These are phyloP conservation scores for Euplexia lucipara DNA, from an alignment of 2,888 invertebrate genomes.

Conservation along the genomic window DNA sequence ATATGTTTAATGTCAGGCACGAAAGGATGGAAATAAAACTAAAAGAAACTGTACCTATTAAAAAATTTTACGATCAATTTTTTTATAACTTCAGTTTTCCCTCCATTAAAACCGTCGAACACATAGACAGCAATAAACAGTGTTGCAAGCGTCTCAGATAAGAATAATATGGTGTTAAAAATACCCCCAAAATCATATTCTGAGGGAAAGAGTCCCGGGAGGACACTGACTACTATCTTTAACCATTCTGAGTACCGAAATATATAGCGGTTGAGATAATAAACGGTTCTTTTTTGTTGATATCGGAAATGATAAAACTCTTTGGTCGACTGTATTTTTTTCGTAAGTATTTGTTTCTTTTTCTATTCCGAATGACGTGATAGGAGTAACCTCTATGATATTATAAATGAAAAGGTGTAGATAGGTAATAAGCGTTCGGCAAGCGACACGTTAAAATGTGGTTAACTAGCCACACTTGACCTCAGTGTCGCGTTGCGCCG, in stretches of 20 bases:
- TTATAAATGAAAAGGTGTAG: too few species aligned
- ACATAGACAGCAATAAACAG: slow-evolving; percentile 17
- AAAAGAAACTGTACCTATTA: not conserved
- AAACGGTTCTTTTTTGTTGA: slow-evolving; percentile 62
- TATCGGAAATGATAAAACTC: slow-evolving; percentile 29
- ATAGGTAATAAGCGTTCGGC: too few species aligned
- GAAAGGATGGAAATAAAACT: not conserved
- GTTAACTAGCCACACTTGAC: too few species aligned
- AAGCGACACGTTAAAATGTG: too few species aligned
- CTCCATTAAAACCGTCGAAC: slow-evolving; percentile 9
- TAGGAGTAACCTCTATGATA: too few species aligned
- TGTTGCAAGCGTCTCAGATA: slow-evolving; percentile 52
- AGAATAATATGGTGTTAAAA: slow-evolving; percentile 53
- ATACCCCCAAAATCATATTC: slow-evolving; percentile 58
- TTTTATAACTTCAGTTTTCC: slow-evolving; percentile 5
- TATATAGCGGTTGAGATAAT: slow-evolving; percentile 75
- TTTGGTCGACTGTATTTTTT: not conserved
- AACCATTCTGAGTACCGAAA: slow-evolving; percentile 65
- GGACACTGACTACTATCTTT: slow-evolving; percentile 69
- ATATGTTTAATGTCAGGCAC: not conserved
- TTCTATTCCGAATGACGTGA: too few species aligned
- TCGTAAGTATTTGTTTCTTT: not conserved
- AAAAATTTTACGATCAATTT: not conserved
- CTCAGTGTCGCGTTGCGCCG: too few species aligned
- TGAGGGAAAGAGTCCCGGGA: slow-evolving; percentile 73